phyloP scores from a whole-genome alignment of 2,113 vertebrate species.

The Anolis sagrei region DNA sequence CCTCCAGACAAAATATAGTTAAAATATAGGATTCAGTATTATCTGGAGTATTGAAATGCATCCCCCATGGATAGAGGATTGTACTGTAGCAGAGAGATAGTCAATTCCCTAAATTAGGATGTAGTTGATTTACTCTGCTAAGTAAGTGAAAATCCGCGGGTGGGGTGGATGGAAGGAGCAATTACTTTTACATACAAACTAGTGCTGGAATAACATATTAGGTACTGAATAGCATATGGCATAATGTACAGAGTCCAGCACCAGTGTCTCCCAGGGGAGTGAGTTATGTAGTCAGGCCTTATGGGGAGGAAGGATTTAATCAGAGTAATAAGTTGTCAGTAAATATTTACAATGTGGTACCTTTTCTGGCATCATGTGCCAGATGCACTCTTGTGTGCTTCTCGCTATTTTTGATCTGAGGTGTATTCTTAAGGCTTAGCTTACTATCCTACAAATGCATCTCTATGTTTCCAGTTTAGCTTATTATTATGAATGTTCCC shows the following conservation, averaged over 20 bases:
- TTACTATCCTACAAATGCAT: neutral
- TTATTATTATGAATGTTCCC: neutral
- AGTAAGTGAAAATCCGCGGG: neutral
- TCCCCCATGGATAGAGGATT: neutral
- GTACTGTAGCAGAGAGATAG: neutral
- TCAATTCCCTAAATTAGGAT: neutral
- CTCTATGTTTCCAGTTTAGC: neutral
- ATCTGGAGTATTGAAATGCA: too few relatives aligned
- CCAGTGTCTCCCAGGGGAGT: neutral
- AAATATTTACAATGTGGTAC: constrained; percentile 66
- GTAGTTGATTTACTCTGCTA: neutral
- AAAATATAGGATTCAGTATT: too few relatives aligned
- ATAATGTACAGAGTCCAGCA: neutral
- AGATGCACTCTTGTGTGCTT: constrained; percentile 43
- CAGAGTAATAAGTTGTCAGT: constrained; percentile 41
- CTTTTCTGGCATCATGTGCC: constrained; percentile 40
- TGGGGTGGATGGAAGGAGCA: neutral
- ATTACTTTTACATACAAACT: neutral
- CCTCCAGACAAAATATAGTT: too few relatives aligned
- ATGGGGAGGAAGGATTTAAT: constrained; percentile 49
- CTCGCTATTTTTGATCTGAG: constrained; percentile 43
- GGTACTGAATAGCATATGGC: too few relatives aligned
- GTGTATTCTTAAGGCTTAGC: neutral
- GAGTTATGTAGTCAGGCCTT: constrained; percentile 32
- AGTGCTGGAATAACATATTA: neutral